Percentiles rank a stretch among this genome's conserved stretches.
phyloP scores from a whole-genome alignment of 2,113 vertebrate genomes.

The Nycticebus coucang region DNA sequence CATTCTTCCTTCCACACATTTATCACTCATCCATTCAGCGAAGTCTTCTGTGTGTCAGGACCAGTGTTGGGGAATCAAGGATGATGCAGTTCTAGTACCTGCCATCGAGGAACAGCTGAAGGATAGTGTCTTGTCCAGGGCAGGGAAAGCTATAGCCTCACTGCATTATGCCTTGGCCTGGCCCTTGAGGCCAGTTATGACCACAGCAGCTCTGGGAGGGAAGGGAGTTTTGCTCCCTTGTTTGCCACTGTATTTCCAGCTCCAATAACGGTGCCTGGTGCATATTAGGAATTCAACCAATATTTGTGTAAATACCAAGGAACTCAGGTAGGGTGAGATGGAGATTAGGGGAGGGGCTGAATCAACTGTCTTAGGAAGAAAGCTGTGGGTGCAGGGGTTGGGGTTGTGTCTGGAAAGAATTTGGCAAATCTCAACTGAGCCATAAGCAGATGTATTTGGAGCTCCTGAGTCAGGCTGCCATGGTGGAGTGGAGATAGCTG shows the following conservation, averaged over 20 bases:
- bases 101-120: not conserved
- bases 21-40: not conserved
- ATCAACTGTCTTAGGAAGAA: not conserved
- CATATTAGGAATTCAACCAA: not conserved
- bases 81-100: not conserved
- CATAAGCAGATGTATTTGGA: not conserved
- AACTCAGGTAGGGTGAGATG: not conserved
- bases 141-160: not conserved
- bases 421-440: not conserved
- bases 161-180: not conserved
- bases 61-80: not conserved
- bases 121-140: not conserved
- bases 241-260: not conserved
- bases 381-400: not conserved
- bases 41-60: constrained; percentile 6
- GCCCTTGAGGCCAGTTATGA: not conserved
- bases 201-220: not conserved
- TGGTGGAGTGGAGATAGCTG: too few species aligned
- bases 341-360: not conserved
- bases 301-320: not conserved
- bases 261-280: not conserved
- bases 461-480: not conserved
- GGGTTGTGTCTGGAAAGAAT: not conserved
- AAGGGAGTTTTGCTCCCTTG: not conserved
- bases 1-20: not conserved